Evolutionary conservation across 2,797 vertebrate species (phyloP), one percentile per base, ranked within the genome.

Genomic region (Alfaro cultratus): DNA sequence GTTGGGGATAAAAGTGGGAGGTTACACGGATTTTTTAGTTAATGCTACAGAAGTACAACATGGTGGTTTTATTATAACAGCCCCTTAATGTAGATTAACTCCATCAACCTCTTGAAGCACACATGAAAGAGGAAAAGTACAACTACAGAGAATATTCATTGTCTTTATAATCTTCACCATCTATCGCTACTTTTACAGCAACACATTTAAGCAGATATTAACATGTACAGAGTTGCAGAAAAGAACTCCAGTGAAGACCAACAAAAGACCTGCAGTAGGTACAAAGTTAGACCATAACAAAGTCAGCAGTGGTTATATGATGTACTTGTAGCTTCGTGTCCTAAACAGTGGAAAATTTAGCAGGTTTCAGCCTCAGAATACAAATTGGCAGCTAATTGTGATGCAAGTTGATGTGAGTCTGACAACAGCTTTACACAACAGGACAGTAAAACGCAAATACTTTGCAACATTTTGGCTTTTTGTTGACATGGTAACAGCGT

Each of bases 161-260:
- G 72, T 86, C 86, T 90, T 89, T 72, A 91, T 85, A 83, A 75
- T 85, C 81, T 84, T 91, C 87, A 85, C 67, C 36, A 90, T 89
- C 93, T 94, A 93, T 84, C 81, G 85, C 92, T 94, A 95, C 88
- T 91, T 84, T 84, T 78, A 95, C 91, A 92, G 91, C 86, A 88
- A 94, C 87, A 94, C 89, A 93, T 77, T 90, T 80, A 88, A 94
- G 91, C 90, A 87, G 92, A 84, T 93, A 94, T 93, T 84, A 91
- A 93, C 88, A 93, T n/a, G 68, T 76, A 89, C 80, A 88, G 81
- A 91, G 76, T 76, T 86, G 73, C 80, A 75, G 83, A 80, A 75
- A 73, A 81, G 9, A 68, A 85, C 64, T 64, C 76, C 49, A 73
- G 80, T 77, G 16, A 77, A 80, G 80, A 43, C 55, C 55, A 62